Conservation (phyloP, 2,797 vertebrate genomes). For the Pangasius sanitwongsei region DNA sequence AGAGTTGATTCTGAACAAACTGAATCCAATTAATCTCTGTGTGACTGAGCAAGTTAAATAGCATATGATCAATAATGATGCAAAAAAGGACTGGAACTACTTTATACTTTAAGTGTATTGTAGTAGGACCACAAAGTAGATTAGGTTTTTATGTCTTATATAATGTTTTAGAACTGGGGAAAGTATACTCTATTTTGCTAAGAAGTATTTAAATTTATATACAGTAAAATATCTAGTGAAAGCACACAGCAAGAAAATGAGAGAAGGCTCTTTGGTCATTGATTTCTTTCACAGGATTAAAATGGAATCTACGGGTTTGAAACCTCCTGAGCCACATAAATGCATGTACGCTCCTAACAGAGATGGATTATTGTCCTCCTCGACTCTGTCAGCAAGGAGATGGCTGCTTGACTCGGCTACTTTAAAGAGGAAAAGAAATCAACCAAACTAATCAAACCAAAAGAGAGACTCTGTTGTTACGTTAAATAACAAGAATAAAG, state of each 20-base stretch:
- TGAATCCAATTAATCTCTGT: conserved; percentile 10
- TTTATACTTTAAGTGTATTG: background rate
- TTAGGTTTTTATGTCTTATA: background rate
- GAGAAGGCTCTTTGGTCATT: conserved; percentile 13
- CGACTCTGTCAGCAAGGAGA: conserved; percentile 7
- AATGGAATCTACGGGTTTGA: conserved; percentile 30
- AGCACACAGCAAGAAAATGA: background rate
- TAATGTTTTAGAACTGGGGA: background rate
- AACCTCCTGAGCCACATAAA: conserved; percentile 30
- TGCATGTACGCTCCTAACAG: background rate
- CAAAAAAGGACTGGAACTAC: background rate
- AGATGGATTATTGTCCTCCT: conserved; percentile 28
- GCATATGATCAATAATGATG: conserved; percentile 13
- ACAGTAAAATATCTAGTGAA: background rate
- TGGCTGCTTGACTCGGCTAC: background rate
- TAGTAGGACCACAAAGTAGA: background rate
- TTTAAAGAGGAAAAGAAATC: background rate
- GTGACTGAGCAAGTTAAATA: conserved; percentile 18
- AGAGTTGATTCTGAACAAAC: conserved; percentile 14
- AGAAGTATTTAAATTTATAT: background rate
- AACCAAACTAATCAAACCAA: background rate
- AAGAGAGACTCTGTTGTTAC: background rate
- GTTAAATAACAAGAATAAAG: background rate
- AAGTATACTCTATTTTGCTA: background rate
- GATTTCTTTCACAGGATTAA: conserved; percentile 27